Conservation (phyloP, 1,140 invertebrate genomes). For the Pararge aegeria region DNA sequence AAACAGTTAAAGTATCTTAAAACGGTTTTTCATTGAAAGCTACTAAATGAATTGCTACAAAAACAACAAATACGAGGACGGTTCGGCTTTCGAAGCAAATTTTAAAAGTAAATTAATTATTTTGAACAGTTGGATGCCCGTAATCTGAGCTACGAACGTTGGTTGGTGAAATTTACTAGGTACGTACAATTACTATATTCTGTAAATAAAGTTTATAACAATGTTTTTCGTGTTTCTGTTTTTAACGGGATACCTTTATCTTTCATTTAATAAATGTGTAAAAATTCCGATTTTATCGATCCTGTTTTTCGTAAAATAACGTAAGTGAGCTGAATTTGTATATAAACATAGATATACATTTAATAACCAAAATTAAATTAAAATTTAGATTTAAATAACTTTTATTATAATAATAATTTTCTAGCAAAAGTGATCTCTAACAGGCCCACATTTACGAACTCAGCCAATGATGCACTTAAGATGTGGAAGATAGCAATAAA, state of each 20-base stretch:
- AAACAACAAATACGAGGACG: neutral
- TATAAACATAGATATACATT: no score
- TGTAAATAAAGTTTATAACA: neutral
- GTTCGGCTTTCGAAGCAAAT: neutral
- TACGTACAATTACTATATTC: neutral
- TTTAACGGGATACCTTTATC: neutral
- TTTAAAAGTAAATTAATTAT: slow-evolving; percentile 8
- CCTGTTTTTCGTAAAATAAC: no score
- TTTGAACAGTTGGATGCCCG: slow-evolving; percentile 3
- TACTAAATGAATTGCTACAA: slow-evolving; percentile 5
- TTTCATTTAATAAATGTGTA: neutral
- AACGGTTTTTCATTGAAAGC: neutral
- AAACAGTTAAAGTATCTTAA: neutral
- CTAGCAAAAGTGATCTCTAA: no score
- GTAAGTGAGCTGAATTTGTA: no score
- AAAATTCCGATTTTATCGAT: no score
- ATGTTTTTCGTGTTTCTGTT: no score
- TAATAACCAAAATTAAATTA: no score
- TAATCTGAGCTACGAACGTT: neutral
- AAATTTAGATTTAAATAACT: no score
- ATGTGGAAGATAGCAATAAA: no score
- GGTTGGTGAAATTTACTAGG: neutral
- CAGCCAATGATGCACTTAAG: no score
- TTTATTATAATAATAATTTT: no score
- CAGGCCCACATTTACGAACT: no score